Evolutionary conservation across 2,888 invertebrate genomes (phyloP).

Genomic region (Chesias legatella): DNA sequence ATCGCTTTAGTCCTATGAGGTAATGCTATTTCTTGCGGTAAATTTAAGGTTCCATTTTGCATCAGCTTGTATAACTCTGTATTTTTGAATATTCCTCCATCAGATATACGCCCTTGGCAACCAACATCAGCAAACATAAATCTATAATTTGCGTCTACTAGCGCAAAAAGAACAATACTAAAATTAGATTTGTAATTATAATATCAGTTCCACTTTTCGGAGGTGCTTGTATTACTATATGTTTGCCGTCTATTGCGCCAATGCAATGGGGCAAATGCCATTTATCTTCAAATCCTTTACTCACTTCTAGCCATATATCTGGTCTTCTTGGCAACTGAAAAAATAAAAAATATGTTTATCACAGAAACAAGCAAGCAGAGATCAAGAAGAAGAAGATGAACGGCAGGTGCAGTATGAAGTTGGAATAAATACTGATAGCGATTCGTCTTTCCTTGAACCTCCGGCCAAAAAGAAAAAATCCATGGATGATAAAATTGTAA

Average conservation of each 20-base stretch:
- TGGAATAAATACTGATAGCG: too few species aligned
- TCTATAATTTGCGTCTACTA: slow-evolving; percentile 6
- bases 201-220: slow-evolving; percentile 7
- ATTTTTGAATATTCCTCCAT: slow-evolving; percentile 13
- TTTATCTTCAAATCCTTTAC: slow-evolving; percentile 9
- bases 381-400: slow-evolving; percentile 11
- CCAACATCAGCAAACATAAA: slow-evolving; percentile 7
- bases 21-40: slow-evolving; percentile 10
- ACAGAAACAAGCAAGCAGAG: slow-evolving; percentile 14
- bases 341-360: slow-evolving; percentile 2
- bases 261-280: slow-evolving; percentile 5
- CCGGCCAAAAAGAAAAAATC: too few species aligned
- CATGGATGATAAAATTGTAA: too few species aligned
- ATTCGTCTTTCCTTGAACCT: too few species aligned
- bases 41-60: slow-evolving; percentile 9
- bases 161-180: slow-evolving; percentile 6
- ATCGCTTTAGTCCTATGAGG: slow-evolving; percentile 12
- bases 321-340: slow-evolving; percentile 14
- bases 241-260: too few species aligned
- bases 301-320: slow-evolving; percentile 9
- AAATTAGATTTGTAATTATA: slow-evolving; percentile 6
- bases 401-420: too few species aligned
- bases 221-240: slow-evolving; percentile 7
- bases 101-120: slow-evolving; percentile 13
- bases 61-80: slow-evolving; percentile 9